A percentile compares a stretch with the other conserved stretches of the same genome.
phyloP scores from a whole-genome alignment of 2,888 invertebrate species.

The Ornithoptera alexandrae region DNA sequence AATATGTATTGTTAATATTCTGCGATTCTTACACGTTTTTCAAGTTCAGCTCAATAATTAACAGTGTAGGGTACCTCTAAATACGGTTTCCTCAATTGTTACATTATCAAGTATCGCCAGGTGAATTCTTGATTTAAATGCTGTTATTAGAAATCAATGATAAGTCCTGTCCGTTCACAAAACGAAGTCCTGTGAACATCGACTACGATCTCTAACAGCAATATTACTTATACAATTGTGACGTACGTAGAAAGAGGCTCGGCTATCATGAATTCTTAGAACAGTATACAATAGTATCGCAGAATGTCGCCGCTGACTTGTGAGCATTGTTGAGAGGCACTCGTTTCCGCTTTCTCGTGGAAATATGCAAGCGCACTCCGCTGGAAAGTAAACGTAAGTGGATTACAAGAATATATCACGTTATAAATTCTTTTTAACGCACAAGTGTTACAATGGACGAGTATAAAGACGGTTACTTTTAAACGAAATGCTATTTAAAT shows the following conservation, averaged over 20 bases:
- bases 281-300: conserved; percentile 64
- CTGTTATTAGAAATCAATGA: neutral
- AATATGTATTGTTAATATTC: too few species aligned
- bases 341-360: conserved; percentile 79
- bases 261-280: conserved; percentile 53
- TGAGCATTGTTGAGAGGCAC: conserved; percentile 71
- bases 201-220: neutral
- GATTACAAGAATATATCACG: conserved; percentile 45
- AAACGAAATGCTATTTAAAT: neutral
- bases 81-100: too few species aligned
- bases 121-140: neutral
- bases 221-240: conserved; percentile 12
- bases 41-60: too few species aligned
- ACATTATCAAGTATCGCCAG: too few species aligned
- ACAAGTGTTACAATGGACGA: neutral
- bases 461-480: neutral
- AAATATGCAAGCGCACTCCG: conserved; percentile 71
- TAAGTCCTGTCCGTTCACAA: too few species aligned
- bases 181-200: neutral
- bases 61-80: too few species aligned
- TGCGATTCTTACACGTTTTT: too few species aligned
- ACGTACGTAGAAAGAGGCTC: conserved; percentile 38
- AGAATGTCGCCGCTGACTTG: conserved; percentile 68
- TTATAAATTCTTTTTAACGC: conserved; percentile 35
- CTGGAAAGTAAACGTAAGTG: conserved; percentile 67